Evolutionary conservation across 92 coral and sea anemone species (phyloP).

Genomic region (Epizoanthus scotinus): DNA sequence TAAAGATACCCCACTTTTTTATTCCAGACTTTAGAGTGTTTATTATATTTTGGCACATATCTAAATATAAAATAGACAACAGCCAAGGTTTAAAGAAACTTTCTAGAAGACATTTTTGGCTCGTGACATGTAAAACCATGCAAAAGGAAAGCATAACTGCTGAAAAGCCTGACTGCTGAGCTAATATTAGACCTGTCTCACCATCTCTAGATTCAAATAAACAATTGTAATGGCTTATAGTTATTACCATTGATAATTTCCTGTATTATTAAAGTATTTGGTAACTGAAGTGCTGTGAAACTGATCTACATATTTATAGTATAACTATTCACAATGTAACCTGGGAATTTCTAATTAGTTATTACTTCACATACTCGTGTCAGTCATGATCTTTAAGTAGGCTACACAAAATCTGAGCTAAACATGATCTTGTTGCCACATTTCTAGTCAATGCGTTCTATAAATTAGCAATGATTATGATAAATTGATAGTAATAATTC

Average conservation of each 20-base stretch:
- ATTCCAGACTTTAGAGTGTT: not conserved
- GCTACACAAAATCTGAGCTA: not conserved
- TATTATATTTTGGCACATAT: not conserved
- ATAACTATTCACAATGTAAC: not conserved
- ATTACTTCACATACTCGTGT: not conserved
- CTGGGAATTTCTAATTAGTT: not conserved
- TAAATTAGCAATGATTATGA: conserved; percentile 8
- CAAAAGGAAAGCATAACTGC: not conserved
- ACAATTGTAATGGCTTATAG: conserved; percentile 8
- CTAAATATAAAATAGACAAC: not conserved
- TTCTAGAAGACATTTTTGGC: not conserved
- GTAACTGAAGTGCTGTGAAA: not conserved
- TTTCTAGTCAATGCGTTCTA: not conserved
- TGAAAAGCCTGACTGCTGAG: not conserved
- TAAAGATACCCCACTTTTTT: not conserved
- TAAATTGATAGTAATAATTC: not conserved
- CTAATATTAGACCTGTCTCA: not conserved
- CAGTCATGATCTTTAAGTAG: not conserved
- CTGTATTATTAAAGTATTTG: not conserved
- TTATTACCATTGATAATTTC: not conserved
- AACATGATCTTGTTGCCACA: not conserved
- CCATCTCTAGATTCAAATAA: conserved; percentile 1
- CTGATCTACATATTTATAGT: no score
- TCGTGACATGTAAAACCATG: not conserved
- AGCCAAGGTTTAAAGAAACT: not conserved